Percentiles rank a stretch among this genome's conserved stretches.
phyloP scores from a whole-genome alignment of 1,140 invertebrate species.

The Heliothis virescens region DNA sequence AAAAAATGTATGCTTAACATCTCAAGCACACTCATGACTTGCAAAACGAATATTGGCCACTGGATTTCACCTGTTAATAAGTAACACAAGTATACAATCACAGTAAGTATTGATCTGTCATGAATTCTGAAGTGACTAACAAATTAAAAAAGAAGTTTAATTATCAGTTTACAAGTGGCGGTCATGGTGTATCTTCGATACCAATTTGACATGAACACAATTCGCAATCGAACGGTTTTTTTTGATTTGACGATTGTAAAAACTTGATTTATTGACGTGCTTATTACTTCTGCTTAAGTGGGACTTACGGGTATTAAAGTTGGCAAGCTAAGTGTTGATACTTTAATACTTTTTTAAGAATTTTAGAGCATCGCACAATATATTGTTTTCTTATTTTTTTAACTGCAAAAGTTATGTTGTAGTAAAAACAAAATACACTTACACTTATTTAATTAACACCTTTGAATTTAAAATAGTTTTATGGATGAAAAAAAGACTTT shows the following conservation, averaged over 20 bases:
- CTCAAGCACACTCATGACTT: no score
- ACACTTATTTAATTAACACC: no score
- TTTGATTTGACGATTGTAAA: constrained; percentile 54
- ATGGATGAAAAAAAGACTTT: no score
- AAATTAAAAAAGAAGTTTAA: constrained; percentile 16
- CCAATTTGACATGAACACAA: constrained; percentile 58
- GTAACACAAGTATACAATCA: neutral
- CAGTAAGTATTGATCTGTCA: constrained; percentile 16
- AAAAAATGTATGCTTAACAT: no score
- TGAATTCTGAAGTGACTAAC: constrained; percentile 1
- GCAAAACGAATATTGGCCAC: no score
- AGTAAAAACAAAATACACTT: no score
- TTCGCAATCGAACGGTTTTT: constrained; percentile 63
- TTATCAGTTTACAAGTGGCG: constrained; percentile 27
- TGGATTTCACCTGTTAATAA: no score
- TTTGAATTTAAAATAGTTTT: no score
- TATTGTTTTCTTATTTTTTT: no score
- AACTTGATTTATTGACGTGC: constrained; percentile 70
- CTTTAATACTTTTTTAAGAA: no score
- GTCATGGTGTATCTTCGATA: constrained; percentile 16
- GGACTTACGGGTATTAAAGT: constrained; percentile 52
- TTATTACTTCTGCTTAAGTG: constrained; percentile 65
- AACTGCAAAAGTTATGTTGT: no score
- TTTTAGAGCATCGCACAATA: no score
- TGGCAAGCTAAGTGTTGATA: constrained; percentile 21